Evolutionary conservation across 2,888 invertebrate species (phyloP), one percentile per base, ranked within the genome.

Genomic region (Amblyjoppa fuscipennis): DNA sequence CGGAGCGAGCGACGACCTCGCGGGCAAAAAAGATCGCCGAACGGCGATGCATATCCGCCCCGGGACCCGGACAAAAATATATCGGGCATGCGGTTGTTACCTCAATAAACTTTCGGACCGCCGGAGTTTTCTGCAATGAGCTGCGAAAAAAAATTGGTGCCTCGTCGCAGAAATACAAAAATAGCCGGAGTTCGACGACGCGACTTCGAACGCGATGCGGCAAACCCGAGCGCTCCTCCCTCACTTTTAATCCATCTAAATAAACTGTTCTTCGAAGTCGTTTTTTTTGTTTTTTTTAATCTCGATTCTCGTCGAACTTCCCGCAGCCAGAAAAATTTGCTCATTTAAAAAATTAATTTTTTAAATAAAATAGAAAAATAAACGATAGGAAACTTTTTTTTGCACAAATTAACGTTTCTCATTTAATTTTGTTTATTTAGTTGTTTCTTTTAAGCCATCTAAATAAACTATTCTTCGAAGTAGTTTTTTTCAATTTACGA

Each of bases 51-150:
- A 49, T 16, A 66, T 74, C 70, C 66, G 66, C 11, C 34, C 53
- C 53, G 25, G 16, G 25, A 31, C 41, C 51, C 25, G 73, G 80
- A 81, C 73, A 74, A 81, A 81, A 81, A 81, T 81, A 81, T 81
- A 45, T 45, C 45, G 25, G 25, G 25, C 11, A 28, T 59, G 59
- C 73, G 80, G 59, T 61, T 56, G 80, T 81, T 81, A 74, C 80
- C 68, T 81, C 73, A 74, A 74, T 74, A 81, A 81, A 74, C 73
- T 31, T 28, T 7, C 56, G 51, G 45, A 20, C 11, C 31, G 51
- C 7, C 16, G 41, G 64, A 61, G 51, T 74, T 68, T 74, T 68
- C 74, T 73, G 73, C 66, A 45, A 53, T 68, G 80, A 53, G 64
- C 28, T 45, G 64, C 73, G 56, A 56, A 68, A 81, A 80, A 80